Conservation (phyloP, 1,140 invertebrate species). For the Pogonomyrmex barbatus region DNA sequence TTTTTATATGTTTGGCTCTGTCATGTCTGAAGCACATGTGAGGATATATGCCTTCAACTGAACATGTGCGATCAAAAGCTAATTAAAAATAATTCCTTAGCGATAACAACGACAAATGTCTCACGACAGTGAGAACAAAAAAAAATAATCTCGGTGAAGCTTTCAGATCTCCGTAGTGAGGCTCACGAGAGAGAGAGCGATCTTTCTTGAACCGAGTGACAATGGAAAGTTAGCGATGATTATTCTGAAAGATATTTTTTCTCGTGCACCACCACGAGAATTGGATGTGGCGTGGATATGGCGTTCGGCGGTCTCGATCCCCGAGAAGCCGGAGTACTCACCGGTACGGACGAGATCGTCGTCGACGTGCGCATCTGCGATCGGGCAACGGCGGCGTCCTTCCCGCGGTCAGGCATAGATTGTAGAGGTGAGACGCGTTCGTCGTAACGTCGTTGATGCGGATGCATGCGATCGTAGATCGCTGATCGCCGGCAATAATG, state of each 20-base stretch:
- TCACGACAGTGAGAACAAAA: background rate
- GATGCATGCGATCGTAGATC: conserved; percentile 48
- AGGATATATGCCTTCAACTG: background rate
- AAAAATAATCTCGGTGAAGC: background rate
- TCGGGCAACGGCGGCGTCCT: conserved; percentile 41
- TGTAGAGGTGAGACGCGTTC: conserved; percentile 18
- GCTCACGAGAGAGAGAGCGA: background rate
- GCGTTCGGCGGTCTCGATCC: background rate
- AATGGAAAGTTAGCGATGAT: conserved; percentile 51
- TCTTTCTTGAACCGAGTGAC: background rate
- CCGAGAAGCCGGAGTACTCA: background rate
- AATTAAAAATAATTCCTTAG: background rate
- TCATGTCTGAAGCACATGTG: background rate
- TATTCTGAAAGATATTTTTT: background rate
- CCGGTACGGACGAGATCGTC: conserved; percentile 33
- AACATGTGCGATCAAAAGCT: background rate
- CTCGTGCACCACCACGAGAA: too few species aligned
- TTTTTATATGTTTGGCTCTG: background rate
- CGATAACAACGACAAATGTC: background rate
- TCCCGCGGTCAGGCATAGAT: conserved; percentile 37
- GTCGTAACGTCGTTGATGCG: conserved; percentile 25
- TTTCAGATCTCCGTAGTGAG: background rate
- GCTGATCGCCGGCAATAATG: conserved; percentile 30
- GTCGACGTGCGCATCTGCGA: conserved; percentile 44
- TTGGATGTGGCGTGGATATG: background rate